phyloP scores from a whole-genome alignment of 2,888 invertebrate species.

The Theretra japonica region DNA sequence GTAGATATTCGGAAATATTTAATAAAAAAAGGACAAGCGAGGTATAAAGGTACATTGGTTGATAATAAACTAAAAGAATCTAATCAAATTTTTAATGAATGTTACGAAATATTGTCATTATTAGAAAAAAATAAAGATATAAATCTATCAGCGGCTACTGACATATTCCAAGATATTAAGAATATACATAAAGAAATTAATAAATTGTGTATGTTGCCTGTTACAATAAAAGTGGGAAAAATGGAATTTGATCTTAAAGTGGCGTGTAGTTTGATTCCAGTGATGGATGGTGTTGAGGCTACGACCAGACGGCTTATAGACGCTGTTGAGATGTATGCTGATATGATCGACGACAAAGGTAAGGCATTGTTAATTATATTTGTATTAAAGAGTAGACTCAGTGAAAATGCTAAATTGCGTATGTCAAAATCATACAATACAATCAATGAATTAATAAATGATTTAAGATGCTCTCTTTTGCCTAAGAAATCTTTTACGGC shows the following conservation, averaged over 20 bases:
- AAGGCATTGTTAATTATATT: conserved; percentile 35
- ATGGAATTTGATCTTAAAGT: conserved; percentile 32
- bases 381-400: conserved; percentile 36
- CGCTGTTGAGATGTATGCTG: conserved; percentile 30
- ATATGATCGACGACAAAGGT: conserved; percentile 27
- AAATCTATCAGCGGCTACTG: neutral
- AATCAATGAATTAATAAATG: conserved; percentile 29
- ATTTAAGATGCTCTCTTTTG: conserved; percentile 31
- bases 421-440: conserved; percentile 25
- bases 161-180: neutral
- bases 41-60: neutral
- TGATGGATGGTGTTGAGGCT: conserved; percentile 27
- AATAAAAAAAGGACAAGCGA: conserved; percentile 8
- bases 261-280: conserved; percentile 33
- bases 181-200: neutral
- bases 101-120: neutral
- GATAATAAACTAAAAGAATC: neutral
- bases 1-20: neutral
- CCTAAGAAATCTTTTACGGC: conserved; percentile 33
- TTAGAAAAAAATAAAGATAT: neutral
- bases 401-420: conserved; percentile 31
- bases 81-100: neutral
- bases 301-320: conserved; percentile 31
- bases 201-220: neutral
- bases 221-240: neutral